Base-by-base conservation (phyloP, 2,113 vertebrate species). In the Calidris pugnax region DNA sequence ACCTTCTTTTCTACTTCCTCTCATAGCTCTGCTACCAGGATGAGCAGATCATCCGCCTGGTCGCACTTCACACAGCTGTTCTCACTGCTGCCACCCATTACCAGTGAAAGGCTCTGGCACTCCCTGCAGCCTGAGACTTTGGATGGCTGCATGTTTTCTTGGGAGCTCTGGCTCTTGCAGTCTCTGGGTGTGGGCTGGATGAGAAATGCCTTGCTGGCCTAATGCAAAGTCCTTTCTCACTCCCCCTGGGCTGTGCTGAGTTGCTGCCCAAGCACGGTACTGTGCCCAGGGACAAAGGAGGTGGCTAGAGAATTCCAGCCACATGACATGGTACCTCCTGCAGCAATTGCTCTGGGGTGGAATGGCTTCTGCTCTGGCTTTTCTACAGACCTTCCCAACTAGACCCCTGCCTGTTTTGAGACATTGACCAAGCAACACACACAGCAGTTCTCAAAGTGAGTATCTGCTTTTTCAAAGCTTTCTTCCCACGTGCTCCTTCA, bases 261-360 rank as follows among this genome's bases (percentile, higher is more conserved):
- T 20, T 47, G 19, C 41, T 82, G n/a, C 57, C 28, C 1, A 0
- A 50, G 32, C 3, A 0, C 1, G 4, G 2, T 15, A 1, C 39
- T 32, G 12, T 41, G 17, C 3, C 14, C 57, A 18, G 15, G 24
- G 15, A 2, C 5, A 16, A 18, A 21, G 51, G 4, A 22, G 7
- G 7, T 30, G 35, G 5, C 10, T 10, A 6, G 26, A 62, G 27
- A 37, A 59, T 62, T 41, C 48, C n/a, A 67, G n/a, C 10, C 28
- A 14, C 48, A 18, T 0, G 2, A 9, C 16, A 10, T 27, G 5
- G n/a, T 26, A 15, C 8, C 8, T 85, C 19, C 50, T 13, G 28
- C 18, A 33, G 63, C 17, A 56, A 17, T 32, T 77, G 26, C 23
- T n/a, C 48, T 57, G 39, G 33, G 4, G 33, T 48, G 24, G 48